phyloP scores from a whole-genome alignment of 2,113 vertebrate genomes.

The Choloepus hoffmanni region DNA sequence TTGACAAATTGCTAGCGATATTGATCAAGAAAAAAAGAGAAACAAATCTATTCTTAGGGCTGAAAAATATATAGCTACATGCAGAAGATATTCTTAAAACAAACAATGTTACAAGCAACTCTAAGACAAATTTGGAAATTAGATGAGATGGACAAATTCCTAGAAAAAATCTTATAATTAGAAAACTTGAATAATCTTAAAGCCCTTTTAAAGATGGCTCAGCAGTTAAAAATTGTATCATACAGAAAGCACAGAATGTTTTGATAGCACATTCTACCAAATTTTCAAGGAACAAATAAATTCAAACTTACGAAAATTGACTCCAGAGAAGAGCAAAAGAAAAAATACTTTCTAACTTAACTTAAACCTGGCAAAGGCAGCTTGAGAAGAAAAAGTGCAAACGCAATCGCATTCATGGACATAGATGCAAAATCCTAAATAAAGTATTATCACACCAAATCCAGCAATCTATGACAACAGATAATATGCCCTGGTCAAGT shows the following conservation, averaged over 20 bases:
- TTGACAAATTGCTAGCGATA: background rate
- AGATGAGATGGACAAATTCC: background rate
- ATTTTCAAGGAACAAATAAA: slow-evolving; percentile 49
- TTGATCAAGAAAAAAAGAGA: background rate
- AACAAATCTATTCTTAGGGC: background rate
- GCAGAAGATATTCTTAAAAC: background rate
- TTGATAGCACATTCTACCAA: slow-evolving; percentile 33
- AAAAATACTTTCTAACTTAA: background rate
- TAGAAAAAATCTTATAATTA: background rate
- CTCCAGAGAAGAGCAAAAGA: background rate
- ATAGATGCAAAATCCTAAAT: slow-evolving; percentile 21
- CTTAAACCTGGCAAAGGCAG: slow-evolving; percentile 19
- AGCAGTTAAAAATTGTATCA: background rate
- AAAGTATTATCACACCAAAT: slow-evolving; percentile 46
- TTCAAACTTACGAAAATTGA: slow-evolving; percentile 15
- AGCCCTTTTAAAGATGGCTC: background rate
- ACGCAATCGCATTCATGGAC: background rate
- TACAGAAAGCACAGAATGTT: background rate
- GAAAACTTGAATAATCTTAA: background rate
- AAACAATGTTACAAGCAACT: background rate
- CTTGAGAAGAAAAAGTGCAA: slow-evolving; percentile 48
- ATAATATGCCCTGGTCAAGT: background rate
- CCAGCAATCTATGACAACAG: background rate
- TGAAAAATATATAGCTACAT: background rate
- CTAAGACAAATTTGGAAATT: background rate